Evolutionary conservation across 1,140 invertebrate species (phyloP).

Genomic region (Cecropterus lyciades): DNA sequence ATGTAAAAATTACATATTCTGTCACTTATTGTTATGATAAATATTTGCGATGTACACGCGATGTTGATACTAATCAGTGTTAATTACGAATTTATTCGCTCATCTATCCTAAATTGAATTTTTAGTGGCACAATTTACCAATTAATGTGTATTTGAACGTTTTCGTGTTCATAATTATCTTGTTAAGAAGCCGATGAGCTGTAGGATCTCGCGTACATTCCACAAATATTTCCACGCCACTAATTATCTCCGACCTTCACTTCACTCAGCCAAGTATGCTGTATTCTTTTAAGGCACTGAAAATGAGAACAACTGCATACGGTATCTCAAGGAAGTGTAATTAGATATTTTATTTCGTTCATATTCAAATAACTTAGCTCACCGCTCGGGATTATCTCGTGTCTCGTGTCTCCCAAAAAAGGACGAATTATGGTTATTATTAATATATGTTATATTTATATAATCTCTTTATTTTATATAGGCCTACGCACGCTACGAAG

Average conservation of each 20-base stretch:
- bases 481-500: no score
- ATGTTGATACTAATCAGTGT: background rate
- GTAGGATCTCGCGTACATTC: constrained; percentile 62
- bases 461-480: no score
- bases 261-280: constrained; percentile 28
- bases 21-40: background rate
- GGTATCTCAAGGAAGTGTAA: background rate
- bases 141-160: constrained; percentile 31
- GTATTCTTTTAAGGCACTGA: constrained; percentile 17
- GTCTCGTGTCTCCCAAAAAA: no score
- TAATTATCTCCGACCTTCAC: constrained; percentile 59
- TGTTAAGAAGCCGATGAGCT: constrained; percentile 51
- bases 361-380: no score
- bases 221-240: constrained; percentile 53
- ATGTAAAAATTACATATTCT: background rate
- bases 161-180: constrained; percentile 55
- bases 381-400: no score
- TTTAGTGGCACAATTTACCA: constrained; percentile 22
- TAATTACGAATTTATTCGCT: background rate
- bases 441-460: no score
- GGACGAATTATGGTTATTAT: no score
- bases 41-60: background rate
- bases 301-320: background rate
- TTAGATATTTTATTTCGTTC: background rate
- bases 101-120: constrained; percentile 12